phyloP scores from a whole-genome alignment of 2,797 vertebrate genomes.

The Leucoraja ocellata region DNA sequence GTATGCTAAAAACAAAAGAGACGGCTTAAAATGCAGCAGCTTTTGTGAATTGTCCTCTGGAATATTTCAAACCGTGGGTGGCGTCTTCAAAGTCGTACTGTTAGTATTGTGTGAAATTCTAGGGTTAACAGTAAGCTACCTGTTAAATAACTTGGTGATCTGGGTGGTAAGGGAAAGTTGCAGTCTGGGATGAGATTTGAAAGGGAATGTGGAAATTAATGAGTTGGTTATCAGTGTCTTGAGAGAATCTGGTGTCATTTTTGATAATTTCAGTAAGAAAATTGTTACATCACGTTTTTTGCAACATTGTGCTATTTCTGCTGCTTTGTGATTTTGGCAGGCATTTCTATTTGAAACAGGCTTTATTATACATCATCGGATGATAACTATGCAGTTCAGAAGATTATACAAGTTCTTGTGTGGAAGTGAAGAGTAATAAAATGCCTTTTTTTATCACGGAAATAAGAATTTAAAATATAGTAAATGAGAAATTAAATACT shows the following conservation, averaged over 20 bases:
- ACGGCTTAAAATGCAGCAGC: background rate
- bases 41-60: background rate
- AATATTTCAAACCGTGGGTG: constrained; percentile 2
- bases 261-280: background rate
- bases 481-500: background rate
- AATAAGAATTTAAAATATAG: background rate
- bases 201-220: background rate
- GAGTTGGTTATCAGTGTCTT: background rate
- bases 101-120: constrained; percentile 23
- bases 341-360: background rate
- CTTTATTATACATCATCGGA: background rate
- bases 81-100: constrained; percentile 17
- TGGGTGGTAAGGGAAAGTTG: constrained; percentile 17
- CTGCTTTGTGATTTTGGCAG: background rate
- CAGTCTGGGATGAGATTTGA: constrained; percentile 25
- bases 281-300: background rate
- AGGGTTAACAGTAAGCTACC: background rate
- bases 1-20: background rate
- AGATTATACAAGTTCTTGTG: background rate
- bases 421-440: background rate
- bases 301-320: background rate
- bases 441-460: background rate
- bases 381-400: constrained; percentile 1
- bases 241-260: background rate
- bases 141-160: background rate